Evolutionary conservation across 2,113 vertebrate species (phyloP).

Genomic region (Sinocyclocheilus maitianheensis): DNA sequence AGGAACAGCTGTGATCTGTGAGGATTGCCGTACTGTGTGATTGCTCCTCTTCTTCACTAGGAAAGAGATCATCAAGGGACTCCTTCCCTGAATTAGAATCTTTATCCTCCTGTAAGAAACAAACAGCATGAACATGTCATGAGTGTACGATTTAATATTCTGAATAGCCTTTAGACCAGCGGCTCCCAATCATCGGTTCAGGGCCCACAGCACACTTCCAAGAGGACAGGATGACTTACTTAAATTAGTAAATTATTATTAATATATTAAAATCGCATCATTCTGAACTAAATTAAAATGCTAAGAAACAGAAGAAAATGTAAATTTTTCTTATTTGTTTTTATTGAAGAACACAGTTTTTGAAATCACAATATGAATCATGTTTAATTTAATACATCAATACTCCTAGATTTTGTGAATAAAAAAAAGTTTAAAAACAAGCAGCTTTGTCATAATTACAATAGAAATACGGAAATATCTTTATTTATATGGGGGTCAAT

Average conservation of each 20-base stretch:
- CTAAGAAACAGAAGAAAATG: too few species aligned
- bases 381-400: background rate
- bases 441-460: background rate
- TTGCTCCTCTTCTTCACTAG: constrained; percentile 79
- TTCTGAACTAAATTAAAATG: too few species aligned
- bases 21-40: constrained; percentile 69
- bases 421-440: background rate
- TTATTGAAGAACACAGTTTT: background rate
- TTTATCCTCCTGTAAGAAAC: constrained; percentile 66
- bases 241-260: too few species aligned
- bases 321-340: too few species aligned
- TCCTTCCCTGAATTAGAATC: constrained; percentile 67
- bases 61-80: constrained; percentile 81
- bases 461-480: background rate
- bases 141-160: background rate
- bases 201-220: too few species aligned
- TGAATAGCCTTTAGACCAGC: background rate
- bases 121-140: constrained; percentile 9
- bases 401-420: background rate
- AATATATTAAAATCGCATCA: too few species aligned
- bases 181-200: background rate
- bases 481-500: background rate
- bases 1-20: background rate
- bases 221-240: too few species aligned
- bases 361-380: background rate